These are phyloP conservation scores for Falco peregrinus DNA, from an alignment of 2,797 vertebrate species.

Conservation along the genomic window DNA sequence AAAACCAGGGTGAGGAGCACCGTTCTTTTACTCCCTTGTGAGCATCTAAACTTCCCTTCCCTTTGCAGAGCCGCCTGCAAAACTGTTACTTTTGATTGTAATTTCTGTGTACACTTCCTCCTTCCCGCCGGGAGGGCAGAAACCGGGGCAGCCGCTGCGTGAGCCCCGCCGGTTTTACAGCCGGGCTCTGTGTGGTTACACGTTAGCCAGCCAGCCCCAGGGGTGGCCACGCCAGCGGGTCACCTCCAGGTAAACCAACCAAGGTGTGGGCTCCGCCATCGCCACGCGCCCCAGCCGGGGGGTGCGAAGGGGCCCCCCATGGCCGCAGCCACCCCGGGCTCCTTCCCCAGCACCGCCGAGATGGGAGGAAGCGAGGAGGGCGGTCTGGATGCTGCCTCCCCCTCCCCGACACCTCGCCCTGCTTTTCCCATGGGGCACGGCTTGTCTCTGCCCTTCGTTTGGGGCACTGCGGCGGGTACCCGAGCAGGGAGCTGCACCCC, in stretches of 20 bases:
- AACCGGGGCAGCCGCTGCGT: accelerated
- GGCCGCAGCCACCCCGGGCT: accelerated
- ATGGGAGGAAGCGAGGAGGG: accelerated
- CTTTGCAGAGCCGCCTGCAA: background rate
- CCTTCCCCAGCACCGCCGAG: background rate
- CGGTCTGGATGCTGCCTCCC: background rate
- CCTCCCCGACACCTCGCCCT: accelerated
- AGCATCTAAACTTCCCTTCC: background rate
- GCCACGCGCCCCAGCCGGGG: accelerated
- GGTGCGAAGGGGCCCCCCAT: accelerated
- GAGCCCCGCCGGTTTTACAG: background rate
- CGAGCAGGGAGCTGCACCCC: accelerated
- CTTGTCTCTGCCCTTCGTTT: accelerated
- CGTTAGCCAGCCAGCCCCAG: background rate
- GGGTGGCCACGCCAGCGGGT: accelerated
- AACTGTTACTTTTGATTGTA: constrained; percentile 13
- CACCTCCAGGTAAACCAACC: background rate
- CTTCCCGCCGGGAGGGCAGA: background rate
- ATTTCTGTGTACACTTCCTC: background rate
- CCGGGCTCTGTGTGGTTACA: background rate
- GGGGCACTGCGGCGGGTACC: accelerated
- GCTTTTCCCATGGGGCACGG: accelerated
- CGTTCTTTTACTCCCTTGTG: background rate
- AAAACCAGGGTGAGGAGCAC: background rate
- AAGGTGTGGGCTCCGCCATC: background rate